Base-by-base conservation (phyloP, 2,113 vertebrate genomes). In the Tyrannus savana region DNA sequence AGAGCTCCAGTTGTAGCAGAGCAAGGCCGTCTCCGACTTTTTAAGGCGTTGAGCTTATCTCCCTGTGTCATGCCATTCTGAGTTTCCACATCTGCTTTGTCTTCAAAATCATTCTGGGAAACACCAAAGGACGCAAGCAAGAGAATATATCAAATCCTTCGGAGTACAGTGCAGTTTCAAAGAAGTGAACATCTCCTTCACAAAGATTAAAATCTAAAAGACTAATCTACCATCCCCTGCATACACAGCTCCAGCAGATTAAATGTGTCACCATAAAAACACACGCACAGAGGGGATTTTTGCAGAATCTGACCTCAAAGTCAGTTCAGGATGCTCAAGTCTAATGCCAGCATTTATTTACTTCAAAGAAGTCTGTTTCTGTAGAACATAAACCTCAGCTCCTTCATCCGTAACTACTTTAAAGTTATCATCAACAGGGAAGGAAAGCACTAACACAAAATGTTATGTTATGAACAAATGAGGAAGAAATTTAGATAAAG, bases 21-120 rank as follows among this genome's bases (percentile, higher is more conserved):
- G 8, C 98, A 98, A 15, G 98, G 97, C 41, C 98, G 98, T 27
- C 99, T 98, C 44, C 98, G 98, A 93, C 98, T 98, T 96, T 99
- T 99, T 98, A 99, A 98, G 97, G 99, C 99, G 97, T 99, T 99
- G 35, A 99, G 98, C 97, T 99, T 99, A 97, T 99, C 99, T 97
- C 99, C 99, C 96, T 99, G 99, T 1, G 99, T 99, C 93, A 99
- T 86, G 33, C 77, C 96, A 60, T 93, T 97, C 94, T 97, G 97
- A 69, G 88, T 50, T 89, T 98, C 98, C 78, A 90, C 66, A 19
- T 95, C 96, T 60, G 96, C 96, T 24, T 98, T 94, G 6, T 99
- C 99, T 74, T 98, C 97, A 35, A 87, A 91, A 87, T 98, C 98
- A 39, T 93, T 96, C 99, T 99, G 97, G 56, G 67, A 84, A 93